Evolutionary conservation across 2,797 vertebrate genomes (phyloP), one percentile per base, ranked within the genome.

Genomic region (Neomorphus geoffroyi): DNA sequence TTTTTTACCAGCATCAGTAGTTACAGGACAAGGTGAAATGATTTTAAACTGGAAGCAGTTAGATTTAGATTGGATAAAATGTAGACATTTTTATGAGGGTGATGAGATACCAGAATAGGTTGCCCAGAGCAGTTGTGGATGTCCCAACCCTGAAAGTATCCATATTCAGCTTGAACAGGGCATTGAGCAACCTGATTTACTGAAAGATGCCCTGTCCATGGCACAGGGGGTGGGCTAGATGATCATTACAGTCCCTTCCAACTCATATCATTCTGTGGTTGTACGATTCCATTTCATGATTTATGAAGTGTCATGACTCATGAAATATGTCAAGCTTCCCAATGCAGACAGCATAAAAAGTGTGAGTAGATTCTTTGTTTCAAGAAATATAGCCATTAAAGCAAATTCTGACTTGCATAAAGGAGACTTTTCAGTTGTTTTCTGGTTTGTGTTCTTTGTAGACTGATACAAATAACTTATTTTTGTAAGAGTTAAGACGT

Each of bases 191-290:
- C 9, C 23, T 69, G 23, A 7, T 57, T 24, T 26, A 54, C 9
- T 60, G n/a, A 10, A 58, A 61, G 5, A 1, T 50, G 7, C 37
- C 7, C 10, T 58, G 12, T 11, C 32, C 21, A 30, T 21, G n/a
- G 12, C 7, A 50, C 7, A 7, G 7, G 2, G 1, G 0, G n/a
- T 33, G 50, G 39, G 43, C 15, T 27, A 65, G 13, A 53, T 15
- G 43, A 8, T 26, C 2, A 67, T 58, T 45, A 51, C 64, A 3
- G 8, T 81, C 4, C 7, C 13, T 57, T 86, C 33, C 18, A 73
- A 39, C 9, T 8, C 4, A 65, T 54, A 67, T 35, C 0, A 48
- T 46, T 69, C 11, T 56, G 11, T 81, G 41, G 64, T 19, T 51
- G 6, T 15, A 18, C 39, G 24, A 79, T 62, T 80, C 8, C 12